Evolutionary conservation across 1,140 invertebrate genomes (phyloP).

Genomic region (Papilio polytes): DNA sequence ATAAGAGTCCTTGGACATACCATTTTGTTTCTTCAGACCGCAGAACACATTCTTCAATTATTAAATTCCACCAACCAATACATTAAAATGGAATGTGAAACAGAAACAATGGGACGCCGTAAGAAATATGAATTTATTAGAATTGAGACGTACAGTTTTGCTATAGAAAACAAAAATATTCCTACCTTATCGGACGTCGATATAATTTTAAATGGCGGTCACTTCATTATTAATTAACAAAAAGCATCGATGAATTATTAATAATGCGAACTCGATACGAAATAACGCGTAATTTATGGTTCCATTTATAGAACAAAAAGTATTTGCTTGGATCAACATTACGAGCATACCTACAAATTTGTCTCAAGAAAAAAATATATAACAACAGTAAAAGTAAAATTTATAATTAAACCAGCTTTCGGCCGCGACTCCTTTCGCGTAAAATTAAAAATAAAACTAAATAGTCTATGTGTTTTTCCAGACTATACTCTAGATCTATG

Average conservation of each 20-base stretch:
- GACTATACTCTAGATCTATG: no score
- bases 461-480: no score
- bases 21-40: conserved; percentile 63
- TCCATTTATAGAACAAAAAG: conserved; percentile 58
- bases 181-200: conserved; percentile 43
- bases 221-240: conserved; percentile 73
- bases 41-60: conserved; percentile 68
- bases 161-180: conserved; percentile 43
- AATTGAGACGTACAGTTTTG: conserved; percentile 58
- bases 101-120: conserved; percentile 57
- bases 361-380: background rate
- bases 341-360: background rate
- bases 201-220: conserved; percentile 53
- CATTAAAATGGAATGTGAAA: conserved; percentile 51
- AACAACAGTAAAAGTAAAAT: no score
- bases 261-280: conserved; percentile 49
- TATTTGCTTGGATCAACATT: conserved; percentile 3
- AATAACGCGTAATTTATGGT: conserved; percentile 49
- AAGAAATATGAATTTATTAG: conserved; percentile 68
- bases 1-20: conserved; percentile 57
- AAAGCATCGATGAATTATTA: conserved; percentile 72
- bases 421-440: no score
- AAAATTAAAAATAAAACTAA: no score
- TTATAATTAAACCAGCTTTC: no score
- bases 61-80: conserved; percentile 63